Base-by-base conservation (phyloP, 92 coral and sea anemone genomes). In the Phymanthus crucifer region DNA sequence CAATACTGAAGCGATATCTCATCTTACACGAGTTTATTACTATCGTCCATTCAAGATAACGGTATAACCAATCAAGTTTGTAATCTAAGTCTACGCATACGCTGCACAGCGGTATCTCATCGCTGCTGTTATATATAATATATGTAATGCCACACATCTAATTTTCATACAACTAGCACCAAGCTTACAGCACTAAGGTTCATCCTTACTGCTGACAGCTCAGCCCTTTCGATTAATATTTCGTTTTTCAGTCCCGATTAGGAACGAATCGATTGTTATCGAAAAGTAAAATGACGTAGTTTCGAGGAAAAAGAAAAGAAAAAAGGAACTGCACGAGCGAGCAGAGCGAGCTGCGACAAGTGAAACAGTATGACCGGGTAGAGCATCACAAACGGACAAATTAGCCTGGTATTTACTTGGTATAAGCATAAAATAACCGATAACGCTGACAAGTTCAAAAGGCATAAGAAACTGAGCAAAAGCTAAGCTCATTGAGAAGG, bases 51-150 rank as follows among this genome's bases (percentile, higher is more conserved):
- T 54, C 24, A 21, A 54, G 64, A 21, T 26, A 54, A 54, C 11
- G 64, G 64, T 54, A 54, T 17, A 43, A 43, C 64, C 64, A 54
- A 3, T 54, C 64, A 12, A 54, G 10, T 54, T 54, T 54, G 64
- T 26, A 54, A 21, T 54, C 64, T n/a, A n/a, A n/a, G n/a, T n/a
- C n/a, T n/a, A n/a, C n/a, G n/a, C 64, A 24, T 29, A 54, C 64
- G n/a, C 29, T 54, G 64, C 64, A 54, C 29, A 54, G 64, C 64
- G 64, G 64, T 54, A 54, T 54, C 64, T 54, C 64, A 54, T 54
- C 64, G 6, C 27, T 54, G 64, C 64, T 54, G 64, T 29, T 54
- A 21, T 11, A 38, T 43, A 5, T 10, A n/a, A n/a, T n/a, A n/a
- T 24, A 29, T 54, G 64, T 54, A 54, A 54, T 54, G 29, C n/a